These are phyloP conservation scores for Oncorhynchus nerka DNA, from an alignment of 2,113 vertebrate genomes.

Conservation along the genomic window DNA sequence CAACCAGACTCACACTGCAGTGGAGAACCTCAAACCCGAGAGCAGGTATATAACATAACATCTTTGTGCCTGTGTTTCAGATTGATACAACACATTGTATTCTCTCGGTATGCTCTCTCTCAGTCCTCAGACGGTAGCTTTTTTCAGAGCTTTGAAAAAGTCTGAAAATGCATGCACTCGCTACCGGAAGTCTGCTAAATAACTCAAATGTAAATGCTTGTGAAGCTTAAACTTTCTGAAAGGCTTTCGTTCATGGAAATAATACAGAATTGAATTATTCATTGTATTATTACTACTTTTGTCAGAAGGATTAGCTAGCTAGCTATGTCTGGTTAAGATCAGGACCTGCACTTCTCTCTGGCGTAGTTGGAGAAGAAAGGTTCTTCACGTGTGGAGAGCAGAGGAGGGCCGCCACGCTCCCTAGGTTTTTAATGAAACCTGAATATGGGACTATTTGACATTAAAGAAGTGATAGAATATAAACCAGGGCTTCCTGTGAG, in stretches of 20 bases:
- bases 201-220: not conserved
- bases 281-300: not conserved
- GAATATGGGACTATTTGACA: slow-evolving; percentile 40
- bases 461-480: slow-evolving; percentile 31
- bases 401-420: slow-evolving; percentile 16
- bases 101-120: not conserved
- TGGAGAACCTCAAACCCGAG: slow-evolving; percentile 93
- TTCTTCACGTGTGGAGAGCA: not conserved
- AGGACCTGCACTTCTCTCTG: not conserved
- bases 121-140: not conserved
- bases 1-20: slow-evolving; percentile 90
- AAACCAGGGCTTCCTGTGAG: slow-evolving; percentile 41
- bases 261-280: not conserved
- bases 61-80: not conserved
- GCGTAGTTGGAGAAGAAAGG: not conserved
- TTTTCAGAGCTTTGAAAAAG: not conserved
- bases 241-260: not conserved
- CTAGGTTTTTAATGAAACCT: slow-evolving; percentile 25
- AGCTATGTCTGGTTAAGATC: not conserved
- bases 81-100: not conserved
- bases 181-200: not conserved
- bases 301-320: not conserved
- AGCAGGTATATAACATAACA: slow-evolving; percentile 79
- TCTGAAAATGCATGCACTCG: too few relatives aligned
- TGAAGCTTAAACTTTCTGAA: not conserved